Evolutionary conservation across 2,797 vertebrate genomes (phyloP), one percentile per base, ranked within the genome.

Genomic region (Lagodon rhomboides): DNA sequence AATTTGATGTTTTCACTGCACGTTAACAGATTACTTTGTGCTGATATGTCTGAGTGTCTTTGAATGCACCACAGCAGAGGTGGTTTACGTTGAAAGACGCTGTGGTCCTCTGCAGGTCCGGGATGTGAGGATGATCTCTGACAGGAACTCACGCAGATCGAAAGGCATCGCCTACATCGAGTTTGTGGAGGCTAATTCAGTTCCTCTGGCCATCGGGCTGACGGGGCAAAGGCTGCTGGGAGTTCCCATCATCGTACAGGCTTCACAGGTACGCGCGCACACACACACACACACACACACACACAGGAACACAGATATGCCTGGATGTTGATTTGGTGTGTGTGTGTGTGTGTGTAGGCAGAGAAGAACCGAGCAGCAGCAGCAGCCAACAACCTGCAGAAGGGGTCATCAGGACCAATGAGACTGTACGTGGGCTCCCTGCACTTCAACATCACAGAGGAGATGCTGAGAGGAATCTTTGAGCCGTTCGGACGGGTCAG

Each of bases 161-260:
- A 99, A 99, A 92, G 98, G 98, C 92, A 99, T 99, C 79, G 98
- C 98, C 58, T 99, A 99, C 78, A 98, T 99, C n/a, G 98, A 99
- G 77, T 99, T 99, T 84, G 96, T 98, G 27, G 97, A 99, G 85
- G 94, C 97, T 55, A 98, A 94, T 76, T 99, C 98, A 10, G 98
- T 99, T 79, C 98, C 98, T 85, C 93, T 99, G 86, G 98, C 98
- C 71, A 99, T 99, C 80, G 98, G 98, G 65, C 93, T 99, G 73
- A 98, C 98, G 43, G 98, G 98, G 9, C 98, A 99, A 84, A 97
- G 97, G 77, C 96, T 99, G 60, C 92, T 99, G 90, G 98, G 98
- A 44, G 98, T 99, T 49, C 98, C 98, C 56, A 99, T 99, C 89
- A 99, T 99, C 58, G 98, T 99, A 0, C 98, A 99, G 83, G 98